Conservation (phyloP, 2,888 invertebrate species). For the Drosophila vallismaia region DNA sequence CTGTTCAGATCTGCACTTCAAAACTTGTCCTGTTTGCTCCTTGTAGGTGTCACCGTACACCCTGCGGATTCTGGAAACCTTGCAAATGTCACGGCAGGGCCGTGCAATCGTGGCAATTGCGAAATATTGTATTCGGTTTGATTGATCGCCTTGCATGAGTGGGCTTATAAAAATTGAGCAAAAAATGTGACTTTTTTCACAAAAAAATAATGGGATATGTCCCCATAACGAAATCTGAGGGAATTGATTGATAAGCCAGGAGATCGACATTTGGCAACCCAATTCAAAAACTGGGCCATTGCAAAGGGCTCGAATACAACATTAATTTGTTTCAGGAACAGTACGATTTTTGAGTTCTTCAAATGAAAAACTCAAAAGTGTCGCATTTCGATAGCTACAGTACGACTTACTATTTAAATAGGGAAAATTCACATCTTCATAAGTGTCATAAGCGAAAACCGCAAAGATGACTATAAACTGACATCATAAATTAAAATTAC, state of each 20-base stretch:
- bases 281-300: no score
- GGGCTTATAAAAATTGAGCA: constrained; percentile 42
- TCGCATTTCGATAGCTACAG: neutral
- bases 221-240: constrained; percentile 6
- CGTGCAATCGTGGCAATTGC: constrained; percentile 55
- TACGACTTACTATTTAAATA: neutral
- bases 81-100: constrained; percentile 44
- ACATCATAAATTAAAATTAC: constrained; percentile 84
- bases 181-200: constrained; percentile 57
- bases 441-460: constrained; percentile 52
- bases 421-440: neutral
- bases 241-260: constrained; percentile 65
- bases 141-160: constrained; percentile 70
- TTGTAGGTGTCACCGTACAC: constrained; percentile 61
- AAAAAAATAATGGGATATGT: constrained; percentile 40
- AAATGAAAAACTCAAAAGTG: neutral
- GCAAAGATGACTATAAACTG: constrained; percentile 79
- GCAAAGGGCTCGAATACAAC: no score
- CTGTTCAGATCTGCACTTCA: constrained; percentile 15
- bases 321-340: no score
- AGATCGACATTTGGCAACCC: no score
- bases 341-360: constrained; percentile 9
- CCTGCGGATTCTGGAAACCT: constrained; percentile 29
- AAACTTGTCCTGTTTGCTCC: neutral
- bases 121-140: constrained; percentile 59